Evolutionary conservation across 2,797 vertebrate species (phyloP).

Genomic region (Onychomys torridus): DNA sequence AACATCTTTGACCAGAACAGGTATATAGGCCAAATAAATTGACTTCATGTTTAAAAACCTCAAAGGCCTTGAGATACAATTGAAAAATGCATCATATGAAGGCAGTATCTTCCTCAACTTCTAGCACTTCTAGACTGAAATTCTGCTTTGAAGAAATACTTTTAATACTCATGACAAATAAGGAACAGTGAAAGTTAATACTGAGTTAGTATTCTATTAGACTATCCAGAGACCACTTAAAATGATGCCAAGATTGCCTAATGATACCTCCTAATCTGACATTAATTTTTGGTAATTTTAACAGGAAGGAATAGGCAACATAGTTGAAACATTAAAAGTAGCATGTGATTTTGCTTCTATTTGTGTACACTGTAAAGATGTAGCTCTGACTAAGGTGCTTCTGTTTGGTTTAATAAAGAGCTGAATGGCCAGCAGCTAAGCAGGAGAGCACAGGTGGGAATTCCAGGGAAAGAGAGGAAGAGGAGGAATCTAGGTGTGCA

Average conservation of each 20-base stretch:
- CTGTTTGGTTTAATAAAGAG: not conserved
- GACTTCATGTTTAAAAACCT: slow-evolving; percentile 85
- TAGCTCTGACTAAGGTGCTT: not conserved
- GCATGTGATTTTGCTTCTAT: not conserved
- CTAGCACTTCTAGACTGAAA: slow-evolving; percentile 77
- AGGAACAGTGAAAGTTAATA: slow-evolving; percentile 51
- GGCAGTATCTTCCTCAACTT: slow-evolving; percentile 83
- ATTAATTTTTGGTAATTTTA: slow-evolving; percentile 49
- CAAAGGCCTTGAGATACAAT: slow-evolving; percentile 81
- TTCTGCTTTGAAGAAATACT: slow-evolving; percentile 55
- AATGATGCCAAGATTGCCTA: slow-evolving; percentile 32
- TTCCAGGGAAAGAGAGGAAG: not conserved
- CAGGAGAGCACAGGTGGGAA: not conserved
- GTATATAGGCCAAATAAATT: slow-evolving; percentile 88
- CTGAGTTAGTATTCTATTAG: slow-evolving; percentile 44
- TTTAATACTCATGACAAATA: slow-evolving; percentile 46
- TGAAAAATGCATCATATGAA: slow-evolving; percentile 87
- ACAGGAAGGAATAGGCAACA: not conserved
- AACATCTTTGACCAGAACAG: slow-evolving; percentile 81
- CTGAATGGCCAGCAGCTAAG: not conserved
- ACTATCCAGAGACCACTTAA: slow-evolving; percentile 35
- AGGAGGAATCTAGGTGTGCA: not conserved
- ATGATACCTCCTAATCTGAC: slow-evolving; percentile 9
- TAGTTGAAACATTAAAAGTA: not conserved
- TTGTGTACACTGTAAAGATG: not conserved